Evolutionary conservation across 2,113 vertebrate species (phyloP).

Genomic region (Ovis aries): DNA sequence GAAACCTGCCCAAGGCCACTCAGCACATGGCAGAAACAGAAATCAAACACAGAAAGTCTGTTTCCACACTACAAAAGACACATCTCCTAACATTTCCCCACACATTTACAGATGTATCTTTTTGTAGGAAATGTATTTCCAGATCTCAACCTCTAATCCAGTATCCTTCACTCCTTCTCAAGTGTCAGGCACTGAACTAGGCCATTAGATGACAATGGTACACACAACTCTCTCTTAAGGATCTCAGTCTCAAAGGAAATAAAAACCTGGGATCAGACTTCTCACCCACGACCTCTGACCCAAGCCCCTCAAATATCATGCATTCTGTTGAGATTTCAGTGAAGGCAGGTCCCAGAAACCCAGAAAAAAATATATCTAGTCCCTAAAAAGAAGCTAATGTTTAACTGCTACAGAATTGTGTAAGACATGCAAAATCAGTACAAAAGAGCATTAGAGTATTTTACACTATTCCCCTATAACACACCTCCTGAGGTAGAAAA

Average conservation of each 20-base stretch:
- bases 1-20: background rate
- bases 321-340: background rate
- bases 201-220: background rate
- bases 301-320: background rate
- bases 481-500: background rate
- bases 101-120: background rate
- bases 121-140: background rate
- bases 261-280: background rate
- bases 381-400: background rate
- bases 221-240: background rate
- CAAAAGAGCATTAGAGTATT: background rate
- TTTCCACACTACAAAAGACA: background rate
- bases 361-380: background rate
- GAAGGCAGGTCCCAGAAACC: background rate
- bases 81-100: background rate
- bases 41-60: background rate
- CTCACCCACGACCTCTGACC: background rate
- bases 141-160: background rate
- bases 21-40: background rate
- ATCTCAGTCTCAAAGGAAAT: background rate
- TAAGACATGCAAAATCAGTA: background rate
- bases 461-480: background rate
- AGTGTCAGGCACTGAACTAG: background rate
- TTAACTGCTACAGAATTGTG: background rate
- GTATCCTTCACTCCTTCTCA: background rate